Evolutionary conservation across 2,113 vertebrate species (phyloP).

Genomic region (Plectropomus leopardus): DNA sequence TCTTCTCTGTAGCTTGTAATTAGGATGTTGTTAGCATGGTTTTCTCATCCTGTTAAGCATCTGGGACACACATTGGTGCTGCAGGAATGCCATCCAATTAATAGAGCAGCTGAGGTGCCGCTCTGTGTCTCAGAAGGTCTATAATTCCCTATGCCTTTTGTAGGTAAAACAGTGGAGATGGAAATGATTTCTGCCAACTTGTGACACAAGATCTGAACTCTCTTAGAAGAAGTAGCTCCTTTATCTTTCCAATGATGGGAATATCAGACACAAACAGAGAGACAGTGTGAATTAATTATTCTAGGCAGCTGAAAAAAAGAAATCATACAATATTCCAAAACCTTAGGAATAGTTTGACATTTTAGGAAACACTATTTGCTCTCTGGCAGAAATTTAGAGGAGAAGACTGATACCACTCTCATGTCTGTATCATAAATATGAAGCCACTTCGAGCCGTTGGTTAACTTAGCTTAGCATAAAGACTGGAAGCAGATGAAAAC

Average conservation of each 20-base stretch:
- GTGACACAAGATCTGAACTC: no score
- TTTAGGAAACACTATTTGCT: background rate
- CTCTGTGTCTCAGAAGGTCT: slow-evolving; percentile 9
- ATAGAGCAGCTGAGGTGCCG: slow-evolving; percentile 50
- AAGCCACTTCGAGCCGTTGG: background rate
- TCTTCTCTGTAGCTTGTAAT: slow-evolving; percentile 74
- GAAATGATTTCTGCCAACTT: slow-evolving; percentile 12
- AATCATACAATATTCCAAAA: background rate
- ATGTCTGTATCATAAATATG: background rate
- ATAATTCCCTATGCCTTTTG: slow-evolving; percentile 3
- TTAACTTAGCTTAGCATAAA: background rate
- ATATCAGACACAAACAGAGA: background rate
- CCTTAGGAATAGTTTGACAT: background rate
- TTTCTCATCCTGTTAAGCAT: slow-evolving; percentile 71
- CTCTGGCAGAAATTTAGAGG: background rate
- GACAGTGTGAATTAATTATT: background rate
- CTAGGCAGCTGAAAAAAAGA: background rate
- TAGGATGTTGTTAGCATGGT: slow-evolving; percentile 72
- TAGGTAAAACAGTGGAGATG: slow-evolving; percentile 14
- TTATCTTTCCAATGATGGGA: background rate
- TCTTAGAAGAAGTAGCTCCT: background rate
- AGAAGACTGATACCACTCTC: background rate
- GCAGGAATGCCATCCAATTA: slow-evolving; percentile 67
- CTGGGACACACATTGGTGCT: slow-evolving; percentile 73
- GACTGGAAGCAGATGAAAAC: background rate